A percentile compares a stretch with the other conserved stretches of the same genome.
Conservation (phyloP, 2,888 invertebrate genomes). For the Meliscaeva auricollis region DNA sequence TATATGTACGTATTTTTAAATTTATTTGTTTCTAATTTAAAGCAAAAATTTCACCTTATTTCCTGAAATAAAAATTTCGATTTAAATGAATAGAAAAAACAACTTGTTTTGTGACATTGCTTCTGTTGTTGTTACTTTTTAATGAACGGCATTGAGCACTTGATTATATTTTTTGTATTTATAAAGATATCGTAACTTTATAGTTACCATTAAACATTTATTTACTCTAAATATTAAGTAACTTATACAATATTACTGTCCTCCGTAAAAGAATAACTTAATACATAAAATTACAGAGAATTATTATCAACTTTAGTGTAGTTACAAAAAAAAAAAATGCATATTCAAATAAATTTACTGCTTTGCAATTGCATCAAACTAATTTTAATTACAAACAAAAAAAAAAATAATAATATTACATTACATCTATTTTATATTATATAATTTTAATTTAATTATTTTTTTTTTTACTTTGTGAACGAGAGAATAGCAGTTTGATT, state of each 20-base stretch:
- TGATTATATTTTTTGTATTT: not conserved
- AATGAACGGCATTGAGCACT: not conserved
- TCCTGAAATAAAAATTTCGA: no score
- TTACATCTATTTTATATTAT: conserved; percentile 9
- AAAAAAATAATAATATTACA: not conserved
- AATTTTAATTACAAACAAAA: conserved; percentile 27
- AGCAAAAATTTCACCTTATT: no score
- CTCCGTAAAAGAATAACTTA: conserved; percentile 6
- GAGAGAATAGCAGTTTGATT: conserved; percentile 52
- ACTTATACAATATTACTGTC: conserved; percentile 50
- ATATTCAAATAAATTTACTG: conserved; percentile 24
- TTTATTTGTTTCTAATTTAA: no score
- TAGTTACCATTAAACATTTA: conserved; percentile 29
- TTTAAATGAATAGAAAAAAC: no score
- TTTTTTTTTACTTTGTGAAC: conserved; percentile 44
- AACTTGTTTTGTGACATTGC: no score
- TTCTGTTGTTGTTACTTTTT: no score
- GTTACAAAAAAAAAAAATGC: conserved; percentile 38
- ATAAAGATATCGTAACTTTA: not conserved
- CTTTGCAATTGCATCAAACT: conserved; percentile 23
- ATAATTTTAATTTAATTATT: no score
- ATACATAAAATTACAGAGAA: conserved; percentile 5
- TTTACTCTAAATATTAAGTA: conserved; percentile 57
- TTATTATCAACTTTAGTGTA: conserved; percentile 24
- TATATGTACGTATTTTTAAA: no score